Percentiles rank a stretch among this genome's conserved stretches.
These are phyloP conservation scores for Gymnothorax javanicus DNA, from an alignment of 2,797 vertebrate genomes.

Conservation along the genomic window DNA sequence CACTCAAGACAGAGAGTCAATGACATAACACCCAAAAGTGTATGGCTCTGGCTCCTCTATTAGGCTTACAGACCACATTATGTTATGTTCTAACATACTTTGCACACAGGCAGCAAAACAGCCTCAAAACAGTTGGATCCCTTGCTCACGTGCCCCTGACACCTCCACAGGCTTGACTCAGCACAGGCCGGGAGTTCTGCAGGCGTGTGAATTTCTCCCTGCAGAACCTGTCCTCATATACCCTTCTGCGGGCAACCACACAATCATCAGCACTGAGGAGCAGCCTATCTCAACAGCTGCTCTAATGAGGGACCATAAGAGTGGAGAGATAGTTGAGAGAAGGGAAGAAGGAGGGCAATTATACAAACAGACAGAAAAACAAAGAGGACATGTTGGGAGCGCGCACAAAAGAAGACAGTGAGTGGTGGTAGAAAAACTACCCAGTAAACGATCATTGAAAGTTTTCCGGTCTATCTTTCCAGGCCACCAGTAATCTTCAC, in stretches of 20 bases:
- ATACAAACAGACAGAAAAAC: background rate
- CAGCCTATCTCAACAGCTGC: conserved; percentile 47
- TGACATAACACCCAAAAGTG: background rate
- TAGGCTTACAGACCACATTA: background rate
- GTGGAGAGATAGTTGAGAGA: background rate
- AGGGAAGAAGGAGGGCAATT: background rate
- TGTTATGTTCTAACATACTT: conserved; percentile 25
- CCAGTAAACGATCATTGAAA: background rate
- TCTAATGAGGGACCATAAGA: conserved; percentile 46
- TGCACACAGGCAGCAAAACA: conserved; percentile 14
- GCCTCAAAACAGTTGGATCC: conserved; percentile 28
- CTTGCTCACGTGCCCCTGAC: background rate
- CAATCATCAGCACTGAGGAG: background rate
- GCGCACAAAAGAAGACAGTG: background rate
- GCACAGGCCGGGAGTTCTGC: conserved; percentile 11
- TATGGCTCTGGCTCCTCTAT: background rate
- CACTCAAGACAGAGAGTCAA: background rate
- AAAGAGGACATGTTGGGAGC: background rate
- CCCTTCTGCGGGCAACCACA: conserved; percentile 8
- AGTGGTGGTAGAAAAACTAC: conserved; percentile 25
- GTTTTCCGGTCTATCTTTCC: no score
- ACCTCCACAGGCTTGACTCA: conserved; percentile 16
- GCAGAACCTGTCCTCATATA: background rate
- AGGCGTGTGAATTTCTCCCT: background rate
- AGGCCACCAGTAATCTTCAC: background rate